Evolutionary conservation across 2,113 vertebrate species (phyloP).

Genomic region (Rutilus rutilus): DNA sequence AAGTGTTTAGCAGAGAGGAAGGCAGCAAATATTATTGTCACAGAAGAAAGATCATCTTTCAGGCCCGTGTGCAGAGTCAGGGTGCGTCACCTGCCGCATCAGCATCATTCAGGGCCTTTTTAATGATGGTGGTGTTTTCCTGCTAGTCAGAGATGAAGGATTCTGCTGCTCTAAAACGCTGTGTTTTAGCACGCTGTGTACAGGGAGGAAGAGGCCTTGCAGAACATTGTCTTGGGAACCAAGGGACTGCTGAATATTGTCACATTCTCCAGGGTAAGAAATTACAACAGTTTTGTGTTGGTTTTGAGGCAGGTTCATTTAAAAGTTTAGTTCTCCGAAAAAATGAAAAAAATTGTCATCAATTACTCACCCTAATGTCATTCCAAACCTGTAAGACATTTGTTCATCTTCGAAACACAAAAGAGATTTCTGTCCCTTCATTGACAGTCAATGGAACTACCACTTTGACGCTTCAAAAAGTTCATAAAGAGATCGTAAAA

Average conservation of each 20-base stretch:
- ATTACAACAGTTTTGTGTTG: neutral
- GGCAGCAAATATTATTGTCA: constrained; percentile 14
- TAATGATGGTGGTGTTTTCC: constrained; percentile 8
- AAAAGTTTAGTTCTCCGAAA: neutral
- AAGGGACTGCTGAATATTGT: neutral
- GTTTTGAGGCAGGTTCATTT: neutral
- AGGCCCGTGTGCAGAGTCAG: constrained; percentile 7
- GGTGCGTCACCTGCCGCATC: constrained; percentile 26
- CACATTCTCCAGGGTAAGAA: neutral
- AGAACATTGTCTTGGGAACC: neutral
- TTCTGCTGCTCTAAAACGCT: neutral
- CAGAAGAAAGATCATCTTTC: constrained; percentile 35
- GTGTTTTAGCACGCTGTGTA: neutral
- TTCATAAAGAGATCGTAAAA: too few relatives aligned
- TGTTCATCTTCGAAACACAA: too few relatives aligned
- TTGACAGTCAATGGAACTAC: too few relatives aligned
- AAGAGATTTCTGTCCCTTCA: too few relatives aligned
- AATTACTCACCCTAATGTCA: neutral
- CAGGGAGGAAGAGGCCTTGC: neutral
- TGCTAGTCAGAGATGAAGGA: constrained; percentile 24
- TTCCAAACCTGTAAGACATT: too few relatives aligned
- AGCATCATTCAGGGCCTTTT: constrained; percentile 31
- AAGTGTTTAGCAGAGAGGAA: constrained; percentile 4
- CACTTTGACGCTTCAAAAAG: too few relatives aligned
- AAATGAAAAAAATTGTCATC: neutral